Conservation (phyloP, 1,140 invertebrate genomes). For the Drosophila santomea region DNA sequence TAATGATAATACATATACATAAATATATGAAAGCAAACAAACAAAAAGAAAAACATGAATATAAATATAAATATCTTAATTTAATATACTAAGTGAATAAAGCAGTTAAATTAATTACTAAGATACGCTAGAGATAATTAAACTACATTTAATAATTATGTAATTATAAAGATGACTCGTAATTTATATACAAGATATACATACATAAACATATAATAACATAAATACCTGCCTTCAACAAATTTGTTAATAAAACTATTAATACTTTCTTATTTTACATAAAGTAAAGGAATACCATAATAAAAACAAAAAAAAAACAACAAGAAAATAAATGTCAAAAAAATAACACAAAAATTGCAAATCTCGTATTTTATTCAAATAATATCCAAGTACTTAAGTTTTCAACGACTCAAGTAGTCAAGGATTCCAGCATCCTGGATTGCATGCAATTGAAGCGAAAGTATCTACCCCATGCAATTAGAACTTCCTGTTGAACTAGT, state of each 20-base stretch:
- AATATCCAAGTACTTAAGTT: too few relatives aligned
- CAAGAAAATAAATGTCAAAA: slow-evolving; percentile 46
- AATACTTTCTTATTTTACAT: slow-evolving; percentile 82
- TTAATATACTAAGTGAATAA: slow-evolving; percentile 70
- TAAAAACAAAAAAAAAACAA: slow-evolving; percentile 55
- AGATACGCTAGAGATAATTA: slow-evolving; percentile 69
- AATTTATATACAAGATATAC: slow-evolving; percentile 78
- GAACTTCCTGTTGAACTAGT: too few relatives aligned
- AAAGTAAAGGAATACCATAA: slow-evolving; percentile 82
- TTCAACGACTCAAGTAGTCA: not conserved
- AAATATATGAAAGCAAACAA: slow-evolving; percentile 19
- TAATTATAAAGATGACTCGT: slow-evolving; percentile 76
- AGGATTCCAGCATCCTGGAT: too few relatives aligned
- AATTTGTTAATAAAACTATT: slow-evolving; percentile 81
- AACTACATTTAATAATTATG: slow-evolving; percentile 68
- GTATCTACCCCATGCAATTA: not conserved
- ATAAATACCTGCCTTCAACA: slow-evolving; percentile 81
- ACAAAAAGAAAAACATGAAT: slow-evolving; percentile 12
- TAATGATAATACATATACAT: slow-evolving; percentile 51
- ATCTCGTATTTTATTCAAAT: not conserved
- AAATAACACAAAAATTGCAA: slow-evolving; percentile 36
- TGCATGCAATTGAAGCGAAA: too few relatives aligned
- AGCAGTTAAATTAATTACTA: slow-evolving; percentile 69
- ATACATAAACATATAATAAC: slow-evolving; percentile 75
- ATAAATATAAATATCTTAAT: slow-evolving; percentile 54